Conservation (phyloP, 2,113 vertebrate species). For the Rhadina sibilatrix region DNA sequence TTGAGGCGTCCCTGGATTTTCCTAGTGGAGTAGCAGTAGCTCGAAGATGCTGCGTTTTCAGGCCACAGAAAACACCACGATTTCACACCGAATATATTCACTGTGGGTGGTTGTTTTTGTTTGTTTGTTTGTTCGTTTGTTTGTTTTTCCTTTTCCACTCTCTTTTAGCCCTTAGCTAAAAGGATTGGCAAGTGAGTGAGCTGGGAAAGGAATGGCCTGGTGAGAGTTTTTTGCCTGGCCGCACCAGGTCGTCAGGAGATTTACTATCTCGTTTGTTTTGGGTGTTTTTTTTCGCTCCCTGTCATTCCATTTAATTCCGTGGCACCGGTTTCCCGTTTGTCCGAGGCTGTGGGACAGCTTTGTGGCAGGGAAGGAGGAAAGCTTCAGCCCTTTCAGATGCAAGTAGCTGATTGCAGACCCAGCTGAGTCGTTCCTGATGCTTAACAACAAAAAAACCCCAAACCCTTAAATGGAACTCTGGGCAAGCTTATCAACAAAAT, state of each 20-base stretch:
- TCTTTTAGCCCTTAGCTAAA: accelerated
- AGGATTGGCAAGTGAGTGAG: background rate
- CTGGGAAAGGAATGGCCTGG: background rate
- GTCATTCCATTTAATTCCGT: background rate
- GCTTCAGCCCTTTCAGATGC: background rate
- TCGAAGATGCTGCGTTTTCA: background rate
- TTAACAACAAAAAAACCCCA: background rate
- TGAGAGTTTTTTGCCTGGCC: background rate
- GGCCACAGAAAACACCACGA: background rate
- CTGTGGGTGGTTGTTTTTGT: background rate
- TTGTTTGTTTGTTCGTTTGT: background rate
- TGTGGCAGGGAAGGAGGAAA: background rate
- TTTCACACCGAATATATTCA: background rate
- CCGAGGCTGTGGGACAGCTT: background rate
- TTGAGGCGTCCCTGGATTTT: background rate
- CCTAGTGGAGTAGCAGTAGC: background rate
- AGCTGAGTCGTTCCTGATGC: background rate
- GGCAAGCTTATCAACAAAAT: background rate
- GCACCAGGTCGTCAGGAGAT: background rate
- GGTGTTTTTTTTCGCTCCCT: accelerated
- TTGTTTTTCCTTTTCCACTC: accelerated
- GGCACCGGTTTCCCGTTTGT: background rate
- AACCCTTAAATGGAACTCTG: background rate
- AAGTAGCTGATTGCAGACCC: background rate
- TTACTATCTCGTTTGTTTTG: accelerated